Percentiles rank a stretch among this genome's conserved stretches.
Evolutionary conservation across 2,113 vertebrate species (phyloP).

Genomic region (Rhinoderma darwinii): DNA sequence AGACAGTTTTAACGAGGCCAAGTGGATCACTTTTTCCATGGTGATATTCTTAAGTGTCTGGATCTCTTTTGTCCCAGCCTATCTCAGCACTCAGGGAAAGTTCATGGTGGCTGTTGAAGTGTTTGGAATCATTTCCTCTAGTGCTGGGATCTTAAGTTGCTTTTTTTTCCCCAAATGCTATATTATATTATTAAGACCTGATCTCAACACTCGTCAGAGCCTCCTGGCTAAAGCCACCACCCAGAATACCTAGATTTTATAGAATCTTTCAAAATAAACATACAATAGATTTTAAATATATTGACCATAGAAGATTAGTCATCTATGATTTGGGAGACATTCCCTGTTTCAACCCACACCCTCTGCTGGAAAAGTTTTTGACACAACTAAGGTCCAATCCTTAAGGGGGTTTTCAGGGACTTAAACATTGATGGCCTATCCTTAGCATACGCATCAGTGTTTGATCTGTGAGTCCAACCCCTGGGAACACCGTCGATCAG

Average conservation of each 20-base stretch:
- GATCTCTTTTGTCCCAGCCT: slow-evolving; percentile 55
- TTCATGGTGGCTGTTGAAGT: slow-evolving; percentile 41
- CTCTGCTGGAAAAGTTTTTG: no score
- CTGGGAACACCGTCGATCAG: no score
- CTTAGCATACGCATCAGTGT: no score
- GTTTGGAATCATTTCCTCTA: slow-evolving; percentile 53
- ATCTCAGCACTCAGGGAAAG: slow-evolving; percentile 53
- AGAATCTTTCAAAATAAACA: background rate
- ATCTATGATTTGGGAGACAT: no score
- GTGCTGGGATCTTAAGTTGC: slow-evolving; percentile 42
- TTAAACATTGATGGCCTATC: no score
- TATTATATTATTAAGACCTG: slow-evolving; percentile 36
- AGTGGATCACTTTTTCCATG: slow-evolving; percentile 53
- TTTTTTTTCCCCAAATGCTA: slow-evolving; percentile 50
- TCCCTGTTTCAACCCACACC: no score
- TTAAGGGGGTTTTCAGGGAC: no score
- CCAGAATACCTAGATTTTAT: background rate
- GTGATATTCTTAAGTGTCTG: slow-evolving; percentile 54
- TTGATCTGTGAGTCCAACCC: no score
- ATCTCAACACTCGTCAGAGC: slow-evolving; percentile 17
- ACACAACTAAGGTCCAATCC: no score
- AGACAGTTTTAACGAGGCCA: slow-evolving; percentile 65
- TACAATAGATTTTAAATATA: background rate
- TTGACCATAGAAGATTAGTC: no score
- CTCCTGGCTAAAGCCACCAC: background rate